Evolutionary conservation across 2,888 invertebrate species (phyloP).

Genomic region (Amblyteles armatorius): DNA sequence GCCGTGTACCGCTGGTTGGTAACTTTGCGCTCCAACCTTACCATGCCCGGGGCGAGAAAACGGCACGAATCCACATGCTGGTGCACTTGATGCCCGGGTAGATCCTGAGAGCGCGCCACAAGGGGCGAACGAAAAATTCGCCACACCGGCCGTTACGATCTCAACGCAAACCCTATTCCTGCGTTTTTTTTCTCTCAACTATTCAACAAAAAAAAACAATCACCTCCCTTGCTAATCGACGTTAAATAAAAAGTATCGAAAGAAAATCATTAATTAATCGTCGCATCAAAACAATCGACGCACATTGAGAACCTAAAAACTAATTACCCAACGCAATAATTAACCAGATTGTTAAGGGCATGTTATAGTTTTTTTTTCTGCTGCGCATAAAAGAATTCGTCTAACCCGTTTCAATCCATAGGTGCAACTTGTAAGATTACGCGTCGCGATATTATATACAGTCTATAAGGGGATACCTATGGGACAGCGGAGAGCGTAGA

Average conservation of each 20-base stretch:
- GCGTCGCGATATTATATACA: not conserved
- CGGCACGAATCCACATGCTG: not conserved
- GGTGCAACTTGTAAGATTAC: not conserved
- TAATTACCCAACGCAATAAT: not conserved
- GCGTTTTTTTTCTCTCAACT: not conserved
- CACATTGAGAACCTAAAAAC: not conserved
- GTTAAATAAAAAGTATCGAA: not conserved
- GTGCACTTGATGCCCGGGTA: not conserved
- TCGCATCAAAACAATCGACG: not conserved
- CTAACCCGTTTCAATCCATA: not conserved
- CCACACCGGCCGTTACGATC: not conserved
- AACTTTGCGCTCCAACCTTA: not conserved
- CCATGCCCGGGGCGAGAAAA: not conserved
- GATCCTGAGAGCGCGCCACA: constrained; percentile 42
- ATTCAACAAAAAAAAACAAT: not conserved
- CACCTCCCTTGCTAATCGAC: not conserved
- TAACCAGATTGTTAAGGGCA: too few species aligned
- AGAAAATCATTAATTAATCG: not conserved
- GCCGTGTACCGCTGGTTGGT: not conserved
- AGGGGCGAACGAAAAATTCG: constrained; percentile 4
- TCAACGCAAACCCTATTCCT: not conserved
- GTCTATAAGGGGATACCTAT: constrained; percentile 3
- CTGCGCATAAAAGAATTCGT: too few species aligned
- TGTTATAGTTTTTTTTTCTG: too few species aligned
- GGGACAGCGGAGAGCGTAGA: constrained; percentile 37